Percentiles rank a stretch among this genome's conserved stretches.
Evolutionary conservation across 2,113 vertebrate species (phyloP).

Genomic region (Cygnus atratus): DNA sequence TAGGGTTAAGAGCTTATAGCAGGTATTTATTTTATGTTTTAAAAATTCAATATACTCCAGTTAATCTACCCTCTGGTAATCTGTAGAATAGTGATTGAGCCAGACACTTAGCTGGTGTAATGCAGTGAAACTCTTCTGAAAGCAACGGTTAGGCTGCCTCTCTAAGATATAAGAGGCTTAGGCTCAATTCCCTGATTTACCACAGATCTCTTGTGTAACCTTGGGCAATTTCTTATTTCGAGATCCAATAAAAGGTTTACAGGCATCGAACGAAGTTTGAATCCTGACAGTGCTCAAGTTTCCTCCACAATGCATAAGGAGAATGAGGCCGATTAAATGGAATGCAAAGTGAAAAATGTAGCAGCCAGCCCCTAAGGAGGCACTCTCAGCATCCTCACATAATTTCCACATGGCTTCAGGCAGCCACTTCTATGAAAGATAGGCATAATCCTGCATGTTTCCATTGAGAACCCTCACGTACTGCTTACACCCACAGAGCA

Average conservation of each 20-base stretch:
- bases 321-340: not conserved
- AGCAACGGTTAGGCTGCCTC: conserved; percentile 1
- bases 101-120: conserved; percentile 36
- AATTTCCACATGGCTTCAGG: not conserved
- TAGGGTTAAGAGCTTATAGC: not conserved
- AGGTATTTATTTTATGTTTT: conserved; percentile 45
- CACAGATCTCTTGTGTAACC: not conserved
- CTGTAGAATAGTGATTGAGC: conserved; percentile 19
- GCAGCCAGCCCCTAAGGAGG: not conserved
- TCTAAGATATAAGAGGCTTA: conserved; percentile 28
- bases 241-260: not conserved
- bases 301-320: not conserved
- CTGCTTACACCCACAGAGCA: not conserved
- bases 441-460: not conserved
- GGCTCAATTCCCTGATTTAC: conserved; percentile 29
- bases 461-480: not conserved
- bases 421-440: not conserved
- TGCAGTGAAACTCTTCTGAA: conserved; percentile 35
- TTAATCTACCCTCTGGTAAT: conserved; percentile 55
- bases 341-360: not conserved
- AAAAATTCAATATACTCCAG: conserved; percentile 15
- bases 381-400: not conserved
- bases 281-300: not conserved
- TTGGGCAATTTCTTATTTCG: not conserved
- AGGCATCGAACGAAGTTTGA: not conserved